Base-by-base conservation (phyloP, 1,140 invertebrate genomes). In the Venturia canescens region DNA sequence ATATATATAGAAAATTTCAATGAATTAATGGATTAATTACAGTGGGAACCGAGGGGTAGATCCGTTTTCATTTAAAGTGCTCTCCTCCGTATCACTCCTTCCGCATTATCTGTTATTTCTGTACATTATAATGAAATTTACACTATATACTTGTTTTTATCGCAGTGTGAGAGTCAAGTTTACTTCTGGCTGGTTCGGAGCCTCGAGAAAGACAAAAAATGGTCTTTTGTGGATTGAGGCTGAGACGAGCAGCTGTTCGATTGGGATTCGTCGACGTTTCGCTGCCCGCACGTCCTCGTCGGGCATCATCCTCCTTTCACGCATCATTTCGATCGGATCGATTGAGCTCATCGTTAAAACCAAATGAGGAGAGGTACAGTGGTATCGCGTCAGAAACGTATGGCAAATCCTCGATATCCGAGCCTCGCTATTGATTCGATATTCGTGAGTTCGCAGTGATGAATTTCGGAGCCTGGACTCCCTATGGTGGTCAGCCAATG, bases 401-500 rank as follows among this genome's bases (percentile, higher is more conserved):
- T 96, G 70, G 94, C 95, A 88, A 97, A 98, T 82, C 95, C 95
- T 87, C 94, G 94, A 89, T 97, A 97, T 78, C 96, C 96, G 81
- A 94, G 93, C 85, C 94, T 94, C n/a, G 94, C 93, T 26, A 97
- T 92, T 85, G 95, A 96, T 86, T 96, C 95, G 94, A 95, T 96
- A 89, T 97, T 97, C 66, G 93, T 93, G 29, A 98, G 93, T 82
- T 97, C 96, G 86, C 96, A 96, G 66, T 94, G 94, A 81, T 97
- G 95, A 80, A 98, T 97, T 90, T 96, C 93, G 87, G 95, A 95
- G 70, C 96, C 96, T 0, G 97, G 97, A 81, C 96, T 97, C 26
- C 97, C 97, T 13, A 95, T 96, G 38, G 94, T 95, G 16, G 95
- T 95, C 63, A 98, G 90, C 97, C 97, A 98, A 70, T 95, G 91